Conservation (phyloP, 2,797 vertebrate species). For the Taenioides sp. region DNA sequence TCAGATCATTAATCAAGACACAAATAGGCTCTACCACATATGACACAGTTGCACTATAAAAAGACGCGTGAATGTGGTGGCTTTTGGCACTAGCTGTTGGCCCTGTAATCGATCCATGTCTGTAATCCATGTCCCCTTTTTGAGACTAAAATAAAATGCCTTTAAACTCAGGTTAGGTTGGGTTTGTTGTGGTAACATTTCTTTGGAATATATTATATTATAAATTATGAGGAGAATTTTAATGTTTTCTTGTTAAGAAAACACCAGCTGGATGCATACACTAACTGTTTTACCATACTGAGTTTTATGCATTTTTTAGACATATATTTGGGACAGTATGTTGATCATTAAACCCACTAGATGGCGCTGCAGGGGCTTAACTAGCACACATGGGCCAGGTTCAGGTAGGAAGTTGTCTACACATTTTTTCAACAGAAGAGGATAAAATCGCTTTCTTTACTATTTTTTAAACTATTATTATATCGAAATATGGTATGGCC, state of each 20-base stretch:
- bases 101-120: constrained; percentile 7
- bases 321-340: too few species aligned
- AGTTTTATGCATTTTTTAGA: too few species aligned
- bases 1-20: constrained; percentile 47
- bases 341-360: neutral
- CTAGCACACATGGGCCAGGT: neutral
- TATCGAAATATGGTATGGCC: too few species aligned
- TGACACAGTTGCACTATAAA: constrained; percentile 13
- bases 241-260: too few species aligned
- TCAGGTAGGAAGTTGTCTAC: too few species aligned
- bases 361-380: neutral
- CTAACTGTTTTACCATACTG: neutral
- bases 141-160: constrained; percentile 25
- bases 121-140: constrained; percentile 15
- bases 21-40: neutral
- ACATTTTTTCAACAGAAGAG: too few species aligned
- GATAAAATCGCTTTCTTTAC: too few species aligned
- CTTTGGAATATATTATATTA: too few species aligned
- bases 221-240: too few species aligned
- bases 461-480: too few species aligned
- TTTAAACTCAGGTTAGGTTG: neutral
- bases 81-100: constrained; percentile 21
- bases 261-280: neutral
- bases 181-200: neutral
- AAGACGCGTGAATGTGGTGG: constrained; percentile 22